Base-by-base conservation (phyloP, 2,888 invertebrate species). In the Yponomeuta malinellus region DNA sequence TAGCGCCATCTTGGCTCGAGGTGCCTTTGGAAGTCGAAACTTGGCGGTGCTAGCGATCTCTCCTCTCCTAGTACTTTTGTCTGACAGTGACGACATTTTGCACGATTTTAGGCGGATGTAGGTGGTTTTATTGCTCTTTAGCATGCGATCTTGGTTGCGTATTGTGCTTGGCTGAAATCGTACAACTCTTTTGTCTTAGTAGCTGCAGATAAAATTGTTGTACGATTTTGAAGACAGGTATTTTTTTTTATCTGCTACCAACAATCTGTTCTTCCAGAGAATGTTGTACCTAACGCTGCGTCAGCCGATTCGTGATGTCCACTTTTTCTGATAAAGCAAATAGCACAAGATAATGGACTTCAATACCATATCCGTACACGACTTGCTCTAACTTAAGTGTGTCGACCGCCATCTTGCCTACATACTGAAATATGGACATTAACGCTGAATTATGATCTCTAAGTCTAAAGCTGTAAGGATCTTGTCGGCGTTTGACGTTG, bases 291-390 rank as follows among this genome's bases (percentile, higher is more conserved):
- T 43, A 43, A 43, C 43, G 43, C 43, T 43, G 43, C 8, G 43
- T 43, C 5, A 5, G 43, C 43, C 8, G 43, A 43, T 43, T 43
- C 43, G 43, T 8, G 43, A 6, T 43, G 43, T 8, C 43, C 43
- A 43, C 43, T 8, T 43, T 43, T 43, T 43, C 9, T 43, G 3
- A 43, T 15, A 52, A 52, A 59, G 52, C 52, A 59, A 59, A 59
- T 59, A 59, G 52, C 15, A 15, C 52, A 59, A 59, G 52, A 59
- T 2, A 52, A 52, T 52, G 52, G 52, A 33, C 67, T 37, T 67
- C 77, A 79, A 83, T 83, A 84, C 81, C 83, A 81, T 68, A 79
- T 81, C 78, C 52, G 52, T 79, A 77, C 76, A 75, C 76, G 76
- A 79, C 78, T 79, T 72, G 79, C 74, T 76, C 74, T 59, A 59